Evolutionary conservation across 1,140 invertebrate genomes (phyloP), one percentile per base, ranked within the genome.

Genomic region (Drosophila pseudoananassae): DNA sequence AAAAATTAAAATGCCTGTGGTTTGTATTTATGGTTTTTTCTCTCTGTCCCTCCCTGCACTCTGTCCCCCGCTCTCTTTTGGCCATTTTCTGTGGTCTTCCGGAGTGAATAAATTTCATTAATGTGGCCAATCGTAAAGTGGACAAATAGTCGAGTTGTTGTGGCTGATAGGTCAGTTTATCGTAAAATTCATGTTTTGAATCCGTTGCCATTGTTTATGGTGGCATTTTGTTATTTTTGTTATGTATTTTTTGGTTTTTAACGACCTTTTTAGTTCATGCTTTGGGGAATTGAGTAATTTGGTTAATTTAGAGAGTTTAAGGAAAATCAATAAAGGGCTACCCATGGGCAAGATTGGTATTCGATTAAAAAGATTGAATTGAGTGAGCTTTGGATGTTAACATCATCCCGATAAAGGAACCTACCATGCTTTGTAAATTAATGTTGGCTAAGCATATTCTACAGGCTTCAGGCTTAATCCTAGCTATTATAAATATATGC

Each of bases 101-200:
- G 72, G 74, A 75, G 74, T 83, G 57, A 56, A 83, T 82, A 75
- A 78, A 78, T 82, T 82, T 78, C 52, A 66, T 82, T 81, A 81
- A 81, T 81, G 60, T 64, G 78, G 74, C 57, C 79, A 82, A 82
- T 81, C 73, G 78, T 82, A 78, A 81, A 81, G 57, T 81, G 55
- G 46, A 47, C 52, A 66, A 66, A 56, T 80, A 72, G 57, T 45
- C 46, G n/a, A 12, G 47, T 31, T 47, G 52, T 20, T 55, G 29
- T 17, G 46, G 15, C 40, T 43, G 51, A 45, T 43, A 47, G 47
- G 56, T 63, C 59, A 58, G 58, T 68, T 66, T 46, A 55, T 55
- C 63, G 63, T 69, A 31, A 49, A 69, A 69, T 56, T 68, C 51
- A 40, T 43, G 65, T 49, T 69, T 70, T 70, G 52, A 49, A 66